Conservation (phyloP, 1,140 invertebrate species). For the Sycophila sp. region DNA sequence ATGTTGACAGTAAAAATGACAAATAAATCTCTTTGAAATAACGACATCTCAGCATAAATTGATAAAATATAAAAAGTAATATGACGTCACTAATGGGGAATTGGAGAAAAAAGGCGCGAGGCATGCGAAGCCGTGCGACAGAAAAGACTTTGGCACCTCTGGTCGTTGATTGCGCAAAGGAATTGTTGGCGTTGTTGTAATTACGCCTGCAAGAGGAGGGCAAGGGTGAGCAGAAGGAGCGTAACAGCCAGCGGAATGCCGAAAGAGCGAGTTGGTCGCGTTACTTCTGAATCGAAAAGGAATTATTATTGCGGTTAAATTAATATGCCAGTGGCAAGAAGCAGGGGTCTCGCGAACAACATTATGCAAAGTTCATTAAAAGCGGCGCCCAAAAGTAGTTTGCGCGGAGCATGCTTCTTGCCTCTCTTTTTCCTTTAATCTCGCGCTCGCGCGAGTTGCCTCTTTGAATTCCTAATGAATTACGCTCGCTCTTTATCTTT, state of each 20-base stretch:
- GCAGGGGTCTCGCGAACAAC: slow-evolving; percentile 46
- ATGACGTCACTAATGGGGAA: no score
- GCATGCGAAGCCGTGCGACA: no score
- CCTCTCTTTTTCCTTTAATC: slow-evolving; percentile 14
- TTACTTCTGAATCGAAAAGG: slow-evolving; percentile 1
- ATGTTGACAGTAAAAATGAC: no score
- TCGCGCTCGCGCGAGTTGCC: background rate
- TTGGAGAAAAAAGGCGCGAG: no score
- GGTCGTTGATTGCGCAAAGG: slow-evolving; percentile 8
- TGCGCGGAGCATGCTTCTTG: background rate
- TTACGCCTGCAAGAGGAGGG: background rate
- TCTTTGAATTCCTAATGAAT: slow-evolving; percentile 3
- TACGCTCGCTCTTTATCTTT: background rate
- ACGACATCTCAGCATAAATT: no score
- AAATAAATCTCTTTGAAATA: no score
- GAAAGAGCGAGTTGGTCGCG: background rate
- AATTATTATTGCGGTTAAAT: slow-evolving; percentile 38
- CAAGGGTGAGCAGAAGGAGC: background rate
- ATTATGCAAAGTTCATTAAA: slow-evolving; percentile 54
- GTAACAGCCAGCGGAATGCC: slow-evolving; percentile 8
- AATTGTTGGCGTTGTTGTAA: background rate
- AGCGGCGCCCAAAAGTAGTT: slow-evolving; percentile 41
- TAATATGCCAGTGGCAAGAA: slow-evolving; percentile 43
- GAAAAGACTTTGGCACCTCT: background rate
- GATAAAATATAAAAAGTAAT: no score